Conservation (phyloP, 2,888 invertebrate genomes). For the Oscheius sp. region DNA sequence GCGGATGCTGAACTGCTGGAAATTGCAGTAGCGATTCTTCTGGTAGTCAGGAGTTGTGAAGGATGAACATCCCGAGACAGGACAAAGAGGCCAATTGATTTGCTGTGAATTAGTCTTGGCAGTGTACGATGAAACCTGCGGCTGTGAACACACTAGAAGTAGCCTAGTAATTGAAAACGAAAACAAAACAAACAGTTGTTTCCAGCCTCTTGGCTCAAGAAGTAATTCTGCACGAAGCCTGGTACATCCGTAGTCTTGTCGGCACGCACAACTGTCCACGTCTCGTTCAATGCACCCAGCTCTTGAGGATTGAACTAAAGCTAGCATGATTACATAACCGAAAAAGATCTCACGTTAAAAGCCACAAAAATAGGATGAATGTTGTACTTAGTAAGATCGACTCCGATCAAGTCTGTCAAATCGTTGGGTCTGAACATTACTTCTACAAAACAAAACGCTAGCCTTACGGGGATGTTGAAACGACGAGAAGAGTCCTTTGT, state of each 20-base stretch:
- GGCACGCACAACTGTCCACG: not conserved
- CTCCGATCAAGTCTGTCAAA: no score
- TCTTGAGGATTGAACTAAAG: not conserved
- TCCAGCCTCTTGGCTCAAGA: not conserved
- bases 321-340: no score
- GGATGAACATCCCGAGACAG: no score
- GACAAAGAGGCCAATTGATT: no score
- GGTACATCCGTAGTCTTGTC: not conserved
- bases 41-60: no score
- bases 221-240: not conserved
- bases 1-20: not conserved
- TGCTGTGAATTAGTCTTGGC: no score
- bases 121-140: no score
- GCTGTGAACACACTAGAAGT: no score
- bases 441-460: not conserved
- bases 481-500: not conserved
- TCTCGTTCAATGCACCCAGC: not conserved
- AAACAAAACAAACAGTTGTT: no score
- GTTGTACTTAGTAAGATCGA: no score
- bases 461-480: not conserved
- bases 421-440: not conserved
- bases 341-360: not conserved
- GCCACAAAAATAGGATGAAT: constrained; percentile 11
- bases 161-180: no score
- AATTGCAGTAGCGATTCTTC: constrained; percentile 21